These are phyloP conservation scores for Electrona antarctica DNA, from an alignment of 2,113 vertebrate species.

Conservation along the genomic window DNA sequence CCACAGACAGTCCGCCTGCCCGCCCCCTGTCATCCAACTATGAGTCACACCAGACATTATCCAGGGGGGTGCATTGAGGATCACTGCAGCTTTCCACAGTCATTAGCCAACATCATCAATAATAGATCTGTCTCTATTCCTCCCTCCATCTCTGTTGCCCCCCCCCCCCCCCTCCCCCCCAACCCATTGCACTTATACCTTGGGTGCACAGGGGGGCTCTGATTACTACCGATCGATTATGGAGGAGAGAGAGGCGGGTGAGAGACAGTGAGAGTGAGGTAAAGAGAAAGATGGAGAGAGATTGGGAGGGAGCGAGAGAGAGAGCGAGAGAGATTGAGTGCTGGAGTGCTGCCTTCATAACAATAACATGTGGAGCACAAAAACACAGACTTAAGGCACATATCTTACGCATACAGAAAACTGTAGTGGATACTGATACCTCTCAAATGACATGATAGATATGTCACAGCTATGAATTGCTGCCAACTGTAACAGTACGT, in stretches of 20 bases:
- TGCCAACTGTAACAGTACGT: no score
- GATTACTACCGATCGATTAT: conserved; percentile 79
- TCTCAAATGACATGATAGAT: no score
- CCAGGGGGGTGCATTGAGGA: conserved; percentile 50
- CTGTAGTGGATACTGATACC: no score
- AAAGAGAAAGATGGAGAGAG: conserved; percentile 4
- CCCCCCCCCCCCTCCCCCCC: conserved; percentile 44
- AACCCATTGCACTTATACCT: conserved; percentile 73
- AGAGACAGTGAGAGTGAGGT: conserved; percentile 15
- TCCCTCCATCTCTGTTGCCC: conserved; percentile 67
- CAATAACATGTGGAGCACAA: conserved; percentile 47
- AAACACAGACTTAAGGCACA: conserved; percentile 22
- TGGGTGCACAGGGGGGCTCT: conserved; percentile 62
- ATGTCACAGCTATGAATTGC: no score
- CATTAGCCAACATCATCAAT: conserved; percentile 83
- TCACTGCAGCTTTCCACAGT: conserved; percentile 72
- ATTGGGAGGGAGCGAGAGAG: neutral
- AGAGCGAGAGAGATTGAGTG: neutral
- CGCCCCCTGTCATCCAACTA: neutral
- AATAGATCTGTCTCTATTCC: conserved; percentile 77
- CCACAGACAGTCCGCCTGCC: neutral
- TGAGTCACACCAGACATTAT: conserved; percentile 56
- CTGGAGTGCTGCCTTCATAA: conserved; percentile 37
- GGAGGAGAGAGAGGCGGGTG: conserved; percentile 46
- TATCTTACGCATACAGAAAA: neutral